Percentiles rank a stretch among this genome's conserved stretches.
Conservation (phyloP, 2,888 invertebrate species). For the Rutpela maculata region DNA sequence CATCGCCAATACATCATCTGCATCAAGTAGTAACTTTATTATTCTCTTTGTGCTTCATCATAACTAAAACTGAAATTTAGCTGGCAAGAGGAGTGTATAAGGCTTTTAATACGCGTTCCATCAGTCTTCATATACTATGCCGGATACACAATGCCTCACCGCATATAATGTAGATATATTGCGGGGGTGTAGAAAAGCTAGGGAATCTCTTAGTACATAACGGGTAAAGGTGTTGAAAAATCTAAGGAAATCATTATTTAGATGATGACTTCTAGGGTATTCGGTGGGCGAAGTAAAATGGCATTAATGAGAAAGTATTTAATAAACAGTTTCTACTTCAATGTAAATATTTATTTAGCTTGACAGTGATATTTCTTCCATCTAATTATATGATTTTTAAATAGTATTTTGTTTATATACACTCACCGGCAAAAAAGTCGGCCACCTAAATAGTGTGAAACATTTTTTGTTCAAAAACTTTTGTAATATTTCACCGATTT, state of each 20-base stretch:
- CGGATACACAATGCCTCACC: slow-evolving; percentile 53
- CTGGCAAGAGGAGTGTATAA: background rate
- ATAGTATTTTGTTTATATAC: too few relatives aligned
- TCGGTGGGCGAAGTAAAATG: background rate
- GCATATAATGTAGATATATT: slow-evolving; percentile 57
- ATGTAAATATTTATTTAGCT: too few relatives aligned
- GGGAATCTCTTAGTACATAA: slow-evolving; percentile 9
- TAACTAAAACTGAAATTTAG: slow-evolving; percentile 3
- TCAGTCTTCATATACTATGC: slow-evolving; percentile 56
- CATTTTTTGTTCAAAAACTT: too few relatives aligned
- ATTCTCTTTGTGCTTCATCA: slow-evolving; percentile 2
- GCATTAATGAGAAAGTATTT: too few relatives aligned
- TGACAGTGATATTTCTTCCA: too few relatives aligned
- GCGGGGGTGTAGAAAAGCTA: slow-evolving; percentile 37
- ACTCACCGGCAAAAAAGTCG: too few relatives aligned
- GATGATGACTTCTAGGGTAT: slow-evolving; percentile 25
- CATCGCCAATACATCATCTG: background rate
- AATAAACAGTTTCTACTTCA: too few relatives aligned
- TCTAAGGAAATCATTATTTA: slow-evolving; percentile 5
- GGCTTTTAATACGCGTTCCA: slow-evolving; percentile 53
- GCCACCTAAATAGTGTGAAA: too few relatives aligned
- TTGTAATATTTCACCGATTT: too few relatives aligned
- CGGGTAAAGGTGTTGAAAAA: slow-evolving; percentile 23
- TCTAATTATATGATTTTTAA: too few relatives aligned
- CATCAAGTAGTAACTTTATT: background rate